Evolutionary conservation across 2,113 vertebrate species (phyloP).

Genomic region (Cavia aperea): DNA sequence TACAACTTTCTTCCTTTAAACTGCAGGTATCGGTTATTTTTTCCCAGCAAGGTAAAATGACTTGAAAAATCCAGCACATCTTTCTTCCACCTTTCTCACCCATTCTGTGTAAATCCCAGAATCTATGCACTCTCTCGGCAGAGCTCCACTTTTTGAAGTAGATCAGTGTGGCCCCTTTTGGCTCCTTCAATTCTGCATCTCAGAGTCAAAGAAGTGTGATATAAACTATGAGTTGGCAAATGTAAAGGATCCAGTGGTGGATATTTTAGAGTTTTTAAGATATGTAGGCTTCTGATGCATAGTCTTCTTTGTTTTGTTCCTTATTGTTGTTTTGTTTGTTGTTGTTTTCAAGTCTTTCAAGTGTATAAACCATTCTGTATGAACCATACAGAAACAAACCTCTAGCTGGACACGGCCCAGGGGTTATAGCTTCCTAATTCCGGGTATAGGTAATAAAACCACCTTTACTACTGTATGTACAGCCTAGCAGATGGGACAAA

Average conservation of each 20-base stretch:
- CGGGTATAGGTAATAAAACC: not conserved
- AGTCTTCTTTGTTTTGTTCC: not conserved
- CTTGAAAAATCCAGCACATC: not conserved
- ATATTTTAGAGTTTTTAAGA: not conserved
- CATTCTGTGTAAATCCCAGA: not conserved
- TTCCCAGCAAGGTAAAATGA: not conserved
- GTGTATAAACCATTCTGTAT: not conserved
- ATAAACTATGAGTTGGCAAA: not conserved
- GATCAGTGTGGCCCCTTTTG: not conserved
- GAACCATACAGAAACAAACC: not conserved
- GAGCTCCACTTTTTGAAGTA: not conserved
- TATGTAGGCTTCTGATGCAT: not conserved
- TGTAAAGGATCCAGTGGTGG: not conserved
- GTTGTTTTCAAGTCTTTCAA: not conserved
- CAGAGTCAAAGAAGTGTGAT: not conserved
- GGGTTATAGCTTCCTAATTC: not conserved
- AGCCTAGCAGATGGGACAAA: not conserved
- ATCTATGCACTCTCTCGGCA: not conserved
- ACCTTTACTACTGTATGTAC: not conserved
- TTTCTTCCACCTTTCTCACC: not conserved
- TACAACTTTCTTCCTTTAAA: not conserved
- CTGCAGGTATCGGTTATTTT: not conserved
- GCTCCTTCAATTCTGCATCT: not conserved
- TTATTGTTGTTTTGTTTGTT: not conserved
- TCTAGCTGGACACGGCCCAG: not conserved